A percentile compares a stretch with the other conserved stretches of the same genome.
Evolutionary conservation across 1,140 invertebrate genomes (phyloP).

Genomic region (Oppia nitens): DNA sequence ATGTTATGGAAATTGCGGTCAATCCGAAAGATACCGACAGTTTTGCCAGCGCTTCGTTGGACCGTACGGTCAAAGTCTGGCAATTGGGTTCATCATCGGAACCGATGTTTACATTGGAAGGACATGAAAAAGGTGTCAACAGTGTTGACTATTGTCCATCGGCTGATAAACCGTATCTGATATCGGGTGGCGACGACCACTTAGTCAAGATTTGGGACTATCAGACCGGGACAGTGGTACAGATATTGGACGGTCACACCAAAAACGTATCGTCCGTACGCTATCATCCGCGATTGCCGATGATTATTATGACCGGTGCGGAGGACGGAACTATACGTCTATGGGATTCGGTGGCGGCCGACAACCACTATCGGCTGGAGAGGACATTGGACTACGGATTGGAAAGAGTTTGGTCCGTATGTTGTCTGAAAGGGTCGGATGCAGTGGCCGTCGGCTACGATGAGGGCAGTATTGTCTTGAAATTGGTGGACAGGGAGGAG

Average conservation of each 20-base stretch:
- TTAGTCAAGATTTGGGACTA: slow-evolving; percentile 99
- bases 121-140: slow-evolving; percentile 97
- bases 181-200: slow-evolving; percentile 94
- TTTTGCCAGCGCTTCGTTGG: slow-evolving; percentile 93
- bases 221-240: slow-evolving; percentile 95
- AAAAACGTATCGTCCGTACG: slow-evolving; percentile 76
- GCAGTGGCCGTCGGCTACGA: slow-evolving; percentile 95
- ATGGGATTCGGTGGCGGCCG: slow-evolving; percentile 98
- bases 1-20: slow-evolving; percentile 99
- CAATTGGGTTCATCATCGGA: slow-evolving; percentile 80
- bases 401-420: slow-evolving; percentile 93
- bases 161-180: slow-evolving; percentile 99
- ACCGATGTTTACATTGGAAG: slow-evolving; percentile 97
- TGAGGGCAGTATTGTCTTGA: slow-evolving; percentile 93
- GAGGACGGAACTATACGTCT: slow-evolving; percentile 91
- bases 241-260: slow-evolving; percentile 90
- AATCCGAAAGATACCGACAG: slow-evolving; percentile 99
- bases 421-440: slow-evolving; percentile 86
- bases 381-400: slow-evolving; percentile 95
- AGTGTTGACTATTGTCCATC: slow-evolving; percentile 98
- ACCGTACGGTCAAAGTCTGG: slow-evolving; percentile 95
- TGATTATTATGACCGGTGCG: slow-evolving; percentile 89
- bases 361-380: slow-evolving; percentile 88
- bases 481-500: slow-evolving; percentile 92
- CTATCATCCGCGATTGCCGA: slow-evolving; percentile 95